phyloP scores from a whole-genome alignment of 30 jellyfish, hydroid and myxozoan species.

The Haliclystus octoradiatus region DNA sequence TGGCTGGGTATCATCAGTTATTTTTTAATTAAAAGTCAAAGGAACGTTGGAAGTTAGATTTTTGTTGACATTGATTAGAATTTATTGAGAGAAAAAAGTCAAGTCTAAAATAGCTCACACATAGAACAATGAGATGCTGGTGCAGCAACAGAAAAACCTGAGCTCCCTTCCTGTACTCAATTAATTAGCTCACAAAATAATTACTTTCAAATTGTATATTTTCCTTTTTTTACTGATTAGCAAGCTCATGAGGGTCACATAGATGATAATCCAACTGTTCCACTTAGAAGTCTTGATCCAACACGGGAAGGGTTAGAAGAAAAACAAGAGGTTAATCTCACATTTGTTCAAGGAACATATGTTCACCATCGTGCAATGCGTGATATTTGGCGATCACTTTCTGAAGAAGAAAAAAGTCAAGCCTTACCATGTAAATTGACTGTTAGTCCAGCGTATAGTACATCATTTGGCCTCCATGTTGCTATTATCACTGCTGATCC shows the following conservation, averaged over 20 bases:
- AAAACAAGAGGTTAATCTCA: conserved; percentile 38
- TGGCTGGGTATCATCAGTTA: too few species aligned
- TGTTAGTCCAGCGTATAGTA: conserved; percentile 52
- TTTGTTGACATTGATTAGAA: too few species aligned
- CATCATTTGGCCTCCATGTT: conserved; percentile 78
- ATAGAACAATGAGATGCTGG: too few species aligned
- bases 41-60: too few species aligned
- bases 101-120: too few species aligned
- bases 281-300: conserved; percentile 34
- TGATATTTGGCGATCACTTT: conserved; percentile 56
- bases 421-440: conserved; percentile 44
- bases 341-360: conserved; percentile 63
- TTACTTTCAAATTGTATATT: too few species aligned
- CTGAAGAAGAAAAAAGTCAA: conserved; percentile 41
- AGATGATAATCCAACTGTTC: conserved; percentile 60
- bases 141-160: too few species aligned
- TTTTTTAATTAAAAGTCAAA: too few species aligned
- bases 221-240: conserved; percentile 19
- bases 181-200: too few species aligned
- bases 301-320: conserved; percentile 65
- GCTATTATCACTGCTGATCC: conserved; percentile 70
- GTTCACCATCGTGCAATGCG: conserved; percentile 77
- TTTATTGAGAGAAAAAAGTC: too few species aligned
- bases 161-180: too few species aligned
- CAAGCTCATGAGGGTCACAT: conserved; percentile 45